These are phyloP conservation scores for Trichoplusia ni DNA, from an alignment of 1,140 invertebrate genomes.

Conservation along the genomic window DNA sequence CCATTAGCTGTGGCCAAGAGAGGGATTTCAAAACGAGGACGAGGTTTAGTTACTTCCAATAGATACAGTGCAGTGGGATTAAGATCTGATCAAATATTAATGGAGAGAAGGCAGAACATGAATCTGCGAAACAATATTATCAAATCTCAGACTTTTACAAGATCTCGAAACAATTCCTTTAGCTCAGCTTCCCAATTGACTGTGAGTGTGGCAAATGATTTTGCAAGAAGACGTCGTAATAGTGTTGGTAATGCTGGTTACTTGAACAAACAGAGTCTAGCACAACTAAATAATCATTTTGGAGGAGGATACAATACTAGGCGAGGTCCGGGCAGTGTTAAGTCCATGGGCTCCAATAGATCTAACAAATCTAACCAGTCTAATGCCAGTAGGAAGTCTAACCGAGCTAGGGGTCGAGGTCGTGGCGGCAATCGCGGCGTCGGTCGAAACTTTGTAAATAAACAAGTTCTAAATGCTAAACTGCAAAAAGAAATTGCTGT, in stretches of 20 bases:
- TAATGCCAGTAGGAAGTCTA: slow-evolving; percentile 59
- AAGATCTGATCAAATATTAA: slow-evolving; percentile 73
- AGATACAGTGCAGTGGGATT: slow-evolving; percentile 68
- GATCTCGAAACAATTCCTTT: slow-evolving; percentile 71
- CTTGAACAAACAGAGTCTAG: slow-evolving; percentile 66
- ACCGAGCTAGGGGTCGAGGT: slow-evolving; percentile 56
- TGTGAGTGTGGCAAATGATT: slow-evolving; percentile 75
- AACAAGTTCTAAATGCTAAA: slow-evolving; percentile 69
- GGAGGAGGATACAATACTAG: slow-evolving; percentile 61
- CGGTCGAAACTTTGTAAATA: slow-evolving; percentile 70
- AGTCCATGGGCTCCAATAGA: slow-evolving; percentile 63
- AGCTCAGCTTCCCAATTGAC: slow-evolving; percentile 68
- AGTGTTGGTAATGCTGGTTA: slow-evolving; percentile 68
- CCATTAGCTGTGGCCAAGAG: slow-evolving; percentile 70
- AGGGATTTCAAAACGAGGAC: slow-evolving; percentile 70
- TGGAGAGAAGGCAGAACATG: slow-evolving; percentile 57
- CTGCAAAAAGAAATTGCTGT: slow-evolving; percentile 74
- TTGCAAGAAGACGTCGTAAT: slow-evolving; percentile 67
- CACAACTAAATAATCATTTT: slow-evolving; percentile 67
- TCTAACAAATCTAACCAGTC: slow-evolving; percentile 60
- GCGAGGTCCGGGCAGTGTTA: slow-evolving; percentile 68
- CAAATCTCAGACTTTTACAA: slow-evolving; percentile 70
- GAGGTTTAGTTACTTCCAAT: slow-evolving; percentile 63
- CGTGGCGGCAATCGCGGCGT: slow-evolving; percentile 60
- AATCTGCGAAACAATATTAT: slow-evolving; percentile 60